These are phyloP conservation scores for Hyaena hyaena DNA, from an alignment of 2,113 vertebrate genomes.

Conservation along the genomic window DNA sequence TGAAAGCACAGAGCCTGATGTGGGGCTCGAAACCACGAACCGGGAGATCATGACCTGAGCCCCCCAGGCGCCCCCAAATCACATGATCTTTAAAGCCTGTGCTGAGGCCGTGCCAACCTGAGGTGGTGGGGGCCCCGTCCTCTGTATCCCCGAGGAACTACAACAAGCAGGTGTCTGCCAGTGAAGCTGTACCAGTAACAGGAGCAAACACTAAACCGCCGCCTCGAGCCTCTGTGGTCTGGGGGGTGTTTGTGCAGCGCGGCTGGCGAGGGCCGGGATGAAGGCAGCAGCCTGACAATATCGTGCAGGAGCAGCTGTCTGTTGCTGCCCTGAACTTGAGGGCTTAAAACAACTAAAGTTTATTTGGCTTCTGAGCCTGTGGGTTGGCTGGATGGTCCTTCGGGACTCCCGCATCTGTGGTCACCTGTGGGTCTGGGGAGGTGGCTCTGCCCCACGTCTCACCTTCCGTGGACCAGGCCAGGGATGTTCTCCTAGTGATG, in stretches of 20 bases:
- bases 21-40: too few species aligned
- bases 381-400: neutral
- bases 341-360: neutral
- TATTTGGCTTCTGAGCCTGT: neutral
- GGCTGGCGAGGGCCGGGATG: neutral
- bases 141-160: neutral
- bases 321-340: neutral
- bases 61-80: too few species aligned
- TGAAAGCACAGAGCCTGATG: too few species aligned
- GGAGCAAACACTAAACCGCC: neutral
- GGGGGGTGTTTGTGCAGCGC: neutral
- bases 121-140: neutral
- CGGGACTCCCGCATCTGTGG: neutral
- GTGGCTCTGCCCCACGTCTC: neutral
- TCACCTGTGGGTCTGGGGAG: neutral
- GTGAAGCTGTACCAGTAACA: neutral
- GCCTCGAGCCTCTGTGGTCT: neutral
- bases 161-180: rapidly evolving
- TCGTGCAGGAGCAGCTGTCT: rapidly evolving
- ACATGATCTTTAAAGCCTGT: too few species aligned
- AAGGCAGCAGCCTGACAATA: neutral
- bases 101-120: rapidly evolving
- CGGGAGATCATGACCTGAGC: too few species aligned
- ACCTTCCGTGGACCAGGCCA: neutral
- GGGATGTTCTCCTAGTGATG: neutral